phyloP scores from a whole-genome alignment of 2,113 vertebrate genomes.

The Oncorhynchus masou region DNA sequence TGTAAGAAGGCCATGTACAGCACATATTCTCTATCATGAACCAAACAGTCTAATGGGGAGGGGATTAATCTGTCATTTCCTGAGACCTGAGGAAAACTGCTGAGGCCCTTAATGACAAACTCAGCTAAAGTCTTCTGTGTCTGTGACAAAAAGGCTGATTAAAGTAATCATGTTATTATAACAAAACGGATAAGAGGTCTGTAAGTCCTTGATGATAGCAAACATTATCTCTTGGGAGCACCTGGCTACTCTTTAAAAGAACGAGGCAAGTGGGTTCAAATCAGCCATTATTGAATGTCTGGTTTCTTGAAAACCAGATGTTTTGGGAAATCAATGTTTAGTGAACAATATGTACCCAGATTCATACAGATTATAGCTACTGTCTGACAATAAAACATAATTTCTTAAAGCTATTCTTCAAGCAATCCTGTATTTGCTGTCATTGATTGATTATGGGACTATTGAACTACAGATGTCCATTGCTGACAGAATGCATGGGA shows the following conservation, averaged over 20 bases:
- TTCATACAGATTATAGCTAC: neutral
- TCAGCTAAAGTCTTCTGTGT: constrained; percentile 24
- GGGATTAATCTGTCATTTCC: neutral
- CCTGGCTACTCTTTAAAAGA: constrained; percentile 31
- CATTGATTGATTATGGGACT: too few relatives aligned
- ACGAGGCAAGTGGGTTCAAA: too few relatives aligned
- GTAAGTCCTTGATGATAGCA: neutral
- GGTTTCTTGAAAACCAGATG: neutral
- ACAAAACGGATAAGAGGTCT: constrained; percentile 32
- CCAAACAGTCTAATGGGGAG: too few relatives aligned
- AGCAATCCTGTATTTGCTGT: too few relatives aligned
- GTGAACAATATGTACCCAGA: neutral
- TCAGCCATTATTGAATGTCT: too few relatives aligned
- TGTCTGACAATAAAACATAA: too few relatives aligned
- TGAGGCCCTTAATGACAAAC: neutral
- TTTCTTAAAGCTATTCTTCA: too few relatives aligned
- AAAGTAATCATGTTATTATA: constrained; percentile 45
- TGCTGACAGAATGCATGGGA: too few relatives aligned
- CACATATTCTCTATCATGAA: too few relatives aligned
- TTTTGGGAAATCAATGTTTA: neutral
- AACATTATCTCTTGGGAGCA: constrained; percentile 39
- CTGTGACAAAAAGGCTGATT: constrained; percentile 33
- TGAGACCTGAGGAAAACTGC: constrained; percentile 26
- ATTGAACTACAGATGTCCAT: too few relatives aligned
- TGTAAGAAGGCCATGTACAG: too few relatives aligned